A percentile compares a stretch with the other conserved stretches of the same genome.
These are phyloP conservation scores for Hippocampus comes DNA, from an alignment of 2,113 vertebrate genomes.

Conservation along the genomic window DNA sequence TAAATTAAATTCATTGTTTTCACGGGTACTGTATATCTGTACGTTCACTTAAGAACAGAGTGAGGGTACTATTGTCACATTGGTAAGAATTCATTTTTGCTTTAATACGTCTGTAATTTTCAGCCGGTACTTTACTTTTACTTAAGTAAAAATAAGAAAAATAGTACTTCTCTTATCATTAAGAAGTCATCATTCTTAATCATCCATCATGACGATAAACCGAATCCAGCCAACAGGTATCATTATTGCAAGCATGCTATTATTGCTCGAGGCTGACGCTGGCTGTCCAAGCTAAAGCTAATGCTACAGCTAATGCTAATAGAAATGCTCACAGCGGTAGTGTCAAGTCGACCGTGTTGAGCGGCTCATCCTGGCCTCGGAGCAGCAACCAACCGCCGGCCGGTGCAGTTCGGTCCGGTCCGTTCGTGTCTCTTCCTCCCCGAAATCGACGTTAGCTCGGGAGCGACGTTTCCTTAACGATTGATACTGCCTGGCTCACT, in stretches of 20 bases:
- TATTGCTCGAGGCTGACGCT: background rate
- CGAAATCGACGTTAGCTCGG: background rate
- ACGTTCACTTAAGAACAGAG: no score
- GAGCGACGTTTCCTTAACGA: background rate
- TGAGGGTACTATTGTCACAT: no score
- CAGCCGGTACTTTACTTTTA: no score
- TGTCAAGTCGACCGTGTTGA: background rate
- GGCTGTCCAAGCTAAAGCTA: background rate
- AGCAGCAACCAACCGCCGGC: background rate
- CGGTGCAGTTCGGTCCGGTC: background rate
- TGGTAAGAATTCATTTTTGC: no score
- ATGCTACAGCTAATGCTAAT: background rate
- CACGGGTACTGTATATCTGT: no score
- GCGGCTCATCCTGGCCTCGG: background rate
- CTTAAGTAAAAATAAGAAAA: no score
- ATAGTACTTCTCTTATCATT: no score
- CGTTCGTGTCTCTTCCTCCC: background rate
- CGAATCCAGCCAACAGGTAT: background rate
- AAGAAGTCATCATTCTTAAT: background rate
- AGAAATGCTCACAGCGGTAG: background rate
- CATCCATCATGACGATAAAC: background rate
- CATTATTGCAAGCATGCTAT: background rate
- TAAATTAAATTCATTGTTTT: no score
- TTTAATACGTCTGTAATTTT: no score
- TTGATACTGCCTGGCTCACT: background rate